Conservation (phyloP, 2,888 invertebrate genomes). For the Aphidius colemani region DNA sequence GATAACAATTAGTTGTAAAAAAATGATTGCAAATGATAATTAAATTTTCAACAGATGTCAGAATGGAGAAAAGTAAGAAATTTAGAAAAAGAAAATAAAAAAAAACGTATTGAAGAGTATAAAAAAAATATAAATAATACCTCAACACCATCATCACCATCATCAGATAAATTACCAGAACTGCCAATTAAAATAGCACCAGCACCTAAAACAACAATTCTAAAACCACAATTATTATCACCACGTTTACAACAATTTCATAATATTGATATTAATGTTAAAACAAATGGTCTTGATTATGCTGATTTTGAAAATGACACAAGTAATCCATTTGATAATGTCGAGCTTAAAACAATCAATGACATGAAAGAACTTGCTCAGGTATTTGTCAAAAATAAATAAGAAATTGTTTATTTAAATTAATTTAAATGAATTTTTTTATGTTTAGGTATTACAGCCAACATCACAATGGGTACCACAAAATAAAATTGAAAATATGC, state of each 20-base stretch:
- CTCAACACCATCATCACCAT: conserved; percentile 36
- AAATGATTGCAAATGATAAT: not conserved
- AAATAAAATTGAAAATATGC: conserved; percentile 45
- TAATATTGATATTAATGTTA: conserved; percentile 41
- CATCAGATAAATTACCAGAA: conserved; percentile 44
- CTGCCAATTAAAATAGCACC: conserved; percentile 52
- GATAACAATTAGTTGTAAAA: not conserved
- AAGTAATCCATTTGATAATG: conserved; percentile 91
- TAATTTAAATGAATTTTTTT: conserved; percentile 3
- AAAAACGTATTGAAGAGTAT: conserved; percentile 66
- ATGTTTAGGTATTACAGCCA: conserved; percentile 49
- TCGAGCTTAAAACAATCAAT: conserved; percentile 89
- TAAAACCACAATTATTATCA: conserved; percentile 54
- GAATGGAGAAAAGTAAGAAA: conserved; percentile 73
- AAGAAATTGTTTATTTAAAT: conserved; percentile 2
- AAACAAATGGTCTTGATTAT: conserved; percentile 50
- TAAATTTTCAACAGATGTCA: conserved; percentile 60
- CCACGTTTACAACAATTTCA: conserved; percentile 48
- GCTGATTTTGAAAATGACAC: conserved; percentile 91
- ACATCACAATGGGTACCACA: conserved; percentile 50
- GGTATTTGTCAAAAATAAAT: conserved; percentile 59
- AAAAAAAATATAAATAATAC: conserved; percentile 65
- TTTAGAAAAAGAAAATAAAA: conserved; percentile 67
- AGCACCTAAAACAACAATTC: conserved; percentile 60
- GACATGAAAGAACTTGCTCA: conserved; percentile 89